Percentiles rank a stretch among this genome's conserved stretches.
phyloP scores from a whole-genome alignment of 2,113 vertebrate species.

The Urocynchramus pylzowi region DNA sequence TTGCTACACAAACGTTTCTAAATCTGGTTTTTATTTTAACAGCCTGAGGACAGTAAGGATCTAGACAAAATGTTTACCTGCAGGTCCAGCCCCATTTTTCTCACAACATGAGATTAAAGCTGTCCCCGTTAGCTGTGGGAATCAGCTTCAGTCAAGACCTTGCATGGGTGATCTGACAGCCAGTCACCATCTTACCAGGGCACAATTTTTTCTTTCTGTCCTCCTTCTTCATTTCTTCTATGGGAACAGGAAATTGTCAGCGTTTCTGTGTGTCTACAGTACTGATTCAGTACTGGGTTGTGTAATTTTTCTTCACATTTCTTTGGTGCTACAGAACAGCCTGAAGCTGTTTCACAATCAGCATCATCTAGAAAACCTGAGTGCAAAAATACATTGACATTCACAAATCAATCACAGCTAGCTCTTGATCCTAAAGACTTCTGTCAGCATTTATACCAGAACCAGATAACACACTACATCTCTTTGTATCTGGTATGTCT shows the following conservation, averaged over 20 bases:
- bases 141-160: not conserved
- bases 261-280: not conserved
- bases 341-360: not conserved
- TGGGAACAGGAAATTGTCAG: not conserved
- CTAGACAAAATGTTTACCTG: not conserved
- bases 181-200: not conserved
- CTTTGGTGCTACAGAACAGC: slow-evolving; percentile 6
- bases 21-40: not conserved
- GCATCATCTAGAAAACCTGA: not conserved
- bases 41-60: not conserved
- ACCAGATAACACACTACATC: not conserved
- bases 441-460: not conserved
- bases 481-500: not conserved
- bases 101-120: not conserved
- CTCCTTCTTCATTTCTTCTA: not conserved
- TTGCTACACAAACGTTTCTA: not conserved
- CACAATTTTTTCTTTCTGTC: not conserved
- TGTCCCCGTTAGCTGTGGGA: not conserved
- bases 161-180: not conserved
- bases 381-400: not conserved
- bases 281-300: not conserved
- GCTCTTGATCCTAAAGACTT: not conserved
- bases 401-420: not conserved
- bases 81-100: not conserved
- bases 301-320: slow-evolving; percentile 21